These are phyloP conservation scores for Falco novaeseelandiae DNA, from an alignment of 2,797 vertebrate genomes.

Conservation along the genomic window DNA sequence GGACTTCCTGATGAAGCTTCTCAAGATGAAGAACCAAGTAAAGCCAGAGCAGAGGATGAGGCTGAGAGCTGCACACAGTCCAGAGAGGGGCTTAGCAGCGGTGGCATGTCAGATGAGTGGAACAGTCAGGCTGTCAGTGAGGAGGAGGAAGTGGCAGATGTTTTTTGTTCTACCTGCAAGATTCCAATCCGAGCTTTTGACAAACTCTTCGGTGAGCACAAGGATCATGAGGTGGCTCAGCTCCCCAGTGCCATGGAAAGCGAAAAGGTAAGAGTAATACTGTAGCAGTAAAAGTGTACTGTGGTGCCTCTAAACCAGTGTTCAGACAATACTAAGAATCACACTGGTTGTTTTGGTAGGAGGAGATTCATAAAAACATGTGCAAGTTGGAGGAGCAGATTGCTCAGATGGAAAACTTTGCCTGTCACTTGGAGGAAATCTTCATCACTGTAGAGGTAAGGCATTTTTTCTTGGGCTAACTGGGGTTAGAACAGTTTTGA, in stretches of 20 bases:
- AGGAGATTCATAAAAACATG: conserved; percentile 80
- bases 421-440: conserved; percentile 94
- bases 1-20: background rate
- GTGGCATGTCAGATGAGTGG: conserved; percentile 48
- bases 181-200: conserved; percentile 66
- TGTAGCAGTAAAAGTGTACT: background rate
- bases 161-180: conserved; percentile 81
- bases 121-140: conserved; percentile 54
- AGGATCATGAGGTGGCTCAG: conserved; percentile 75
- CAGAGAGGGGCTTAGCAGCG: conserved; percentile 59
- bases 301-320: background rate
- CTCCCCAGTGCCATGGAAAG: conserved; percentile 68
- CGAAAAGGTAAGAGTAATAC: conserved; percentile 74
- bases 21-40: conserved; percentile 48
- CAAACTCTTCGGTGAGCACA: conserved; percentile 66
- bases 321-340: background rate
- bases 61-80: conserved; percentile 11
- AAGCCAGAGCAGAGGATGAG: conserved; percentile 7
- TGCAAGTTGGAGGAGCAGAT: conserved; percentile 86
- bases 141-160: conserved; percentile 65
- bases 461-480: background rate
- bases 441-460: conserved; percentile 96
- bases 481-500: background rate
- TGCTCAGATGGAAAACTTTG: conserved; percentile 91
- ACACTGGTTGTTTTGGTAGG: conserved; percentile 71